Percentiles rank a stretch among this genome's conserved stretches.
These are phyloP conservation scores for Rutpela maculata DNA, from an alignment of 2,888 invertebrate genomes.

Conservation along the genomic window DNA sequence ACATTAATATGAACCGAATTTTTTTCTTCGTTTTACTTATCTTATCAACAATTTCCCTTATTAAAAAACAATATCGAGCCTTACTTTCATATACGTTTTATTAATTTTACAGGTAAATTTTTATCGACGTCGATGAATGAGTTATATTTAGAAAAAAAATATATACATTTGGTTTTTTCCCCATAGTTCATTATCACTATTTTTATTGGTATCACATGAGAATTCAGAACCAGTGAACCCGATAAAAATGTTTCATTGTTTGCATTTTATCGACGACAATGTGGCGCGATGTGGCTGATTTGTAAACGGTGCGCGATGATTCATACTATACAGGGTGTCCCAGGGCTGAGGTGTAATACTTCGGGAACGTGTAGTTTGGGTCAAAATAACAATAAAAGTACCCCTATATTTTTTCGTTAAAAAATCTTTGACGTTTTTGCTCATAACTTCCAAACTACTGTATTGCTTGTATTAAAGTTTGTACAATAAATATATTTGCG, in stretches of 20 bases:
- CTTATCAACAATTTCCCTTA: not conserved
- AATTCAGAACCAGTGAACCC: too few species aligned
- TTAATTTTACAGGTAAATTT: not conserved
- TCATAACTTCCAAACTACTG: too few species aligned
- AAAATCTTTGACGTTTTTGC: too few species aligned
- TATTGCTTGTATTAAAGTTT: too few species aligned
- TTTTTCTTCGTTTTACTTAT: not conserved
- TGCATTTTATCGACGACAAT: not conserved
- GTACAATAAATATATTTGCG: too few species aligned
- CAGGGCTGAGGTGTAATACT: too few species aligned
- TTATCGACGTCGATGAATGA: not conserved
- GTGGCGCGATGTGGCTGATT: not conserved
- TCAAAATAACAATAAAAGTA: too few species aligned
- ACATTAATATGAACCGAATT: not conserved
- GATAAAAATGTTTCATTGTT: not conserved
- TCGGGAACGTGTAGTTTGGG: too few species aligned
- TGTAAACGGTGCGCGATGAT: not conserved
- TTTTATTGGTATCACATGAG: not conserved
- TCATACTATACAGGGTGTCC: not conserved
- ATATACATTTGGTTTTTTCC: not conserved
- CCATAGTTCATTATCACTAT: not conserved
- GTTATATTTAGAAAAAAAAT: not conserved
- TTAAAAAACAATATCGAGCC: constrained; percentile 7
- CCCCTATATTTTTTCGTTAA: too few species aligned
- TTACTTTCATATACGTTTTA: not conserved